Base-by-base conservation (phyloP, 2,797 vertebrate species). In the Spea hammondii region DNA sequence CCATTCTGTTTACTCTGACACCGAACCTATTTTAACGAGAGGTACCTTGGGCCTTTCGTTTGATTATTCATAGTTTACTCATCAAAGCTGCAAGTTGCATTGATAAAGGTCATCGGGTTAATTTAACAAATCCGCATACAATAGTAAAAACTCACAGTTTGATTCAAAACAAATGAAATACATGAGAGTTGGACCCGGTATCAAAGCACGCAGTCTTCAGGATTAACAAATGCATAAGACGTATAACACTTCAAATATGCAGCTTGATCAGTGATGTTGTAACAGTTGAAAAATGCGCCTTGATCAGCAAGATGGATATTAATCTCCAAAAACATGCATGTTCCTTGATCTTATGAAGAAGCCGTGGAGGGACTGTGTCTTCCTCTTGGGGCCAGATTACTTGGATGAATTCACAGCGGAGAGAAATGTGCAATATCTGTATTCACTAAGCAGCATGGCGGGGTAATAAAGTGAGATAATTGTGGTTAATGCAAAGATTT, bases 201-300 rank as follows among this genome's bases (percentile, higher is more conserved):
- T 78, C 50, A 78, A 78, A 72, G 76, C 64, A 70, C 76, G 65
- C 62, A 65, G 44, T 44, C 67, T 47, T 72, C 45, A 66, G 60
- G 69, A 78, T 71, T 65, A 78, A 7, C 64, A 54, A 72, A 78
- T 14, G 60, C 47, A 32, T 17, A 44, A 67, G 70, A 54, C 17
- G 62, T 55, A 47, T 9, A 14, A 48, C 44, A 65, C 76, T 78
- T 78, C 76, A 72, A 65, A 78, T 65, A 66, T 45, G 54, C 49
- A 57, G 76, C 76, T 65, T 65, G 76, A 78, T 78, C 76, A 78
- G 69, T 65, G 14, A 72, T 65, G 67, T 78, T 78, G 76, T 78
- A 72, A n/a, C 44, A 5, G 68, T 71, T 70, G 76, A 78, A 65
- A 17, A 45, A 51, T 70, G 69, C 55, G 64, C 76, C 76, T 78